phyloP scores from a whole-genome alignment of 1,140 invertebrate species.

The Neodiprion lecontei region DNA sequence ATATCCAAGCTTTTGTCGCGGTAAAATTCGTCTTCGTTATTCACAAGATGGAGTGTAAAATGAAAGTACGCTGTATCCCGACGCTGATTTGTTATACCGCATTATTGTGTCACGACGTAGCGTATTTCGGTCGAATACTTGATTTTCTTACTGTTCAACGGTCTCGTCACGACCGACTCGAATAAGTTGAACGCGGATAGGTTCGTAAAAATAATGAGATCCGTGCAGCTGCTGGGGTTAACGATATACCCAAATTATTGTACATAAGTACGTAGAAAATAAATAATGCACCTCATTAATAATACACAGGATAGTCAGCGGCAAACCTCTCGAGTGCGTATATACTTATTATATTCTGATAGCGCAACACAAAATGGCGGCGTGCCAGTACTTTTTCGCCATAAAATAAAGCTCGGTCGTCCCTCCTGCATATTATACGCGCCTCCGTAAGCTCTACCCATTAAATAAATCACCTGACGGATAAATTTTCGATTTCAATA shows the following conservation, averaged over 20 bases:
- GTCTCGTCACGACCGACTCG: too few relatives aligned
- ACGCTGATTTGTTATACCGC: too few relatives aligned
- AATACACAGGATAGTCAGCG: background rate
- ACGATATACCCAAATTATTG: background rate
- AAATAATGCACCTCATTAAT: conserved; percentile 7
- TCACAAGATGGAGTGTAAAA: too few relatives aligned
- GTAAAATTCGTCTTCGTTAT: too few relatives aligned
- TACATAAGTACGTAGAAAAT: background rate
- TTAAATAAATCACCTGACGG: background rate
- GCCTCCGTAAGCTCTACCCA: background rate
- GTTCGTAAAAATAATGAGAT: background rate
- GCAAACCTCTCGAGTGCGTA: background rate
- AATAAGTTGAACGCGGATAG: too few relatives aligned
- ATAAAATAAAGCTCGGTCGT: background rate
- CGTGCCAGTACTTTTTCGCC: background rate
- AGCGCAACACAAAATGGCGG: background rate
- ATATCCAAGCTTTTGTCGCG: too few relatives aligned
- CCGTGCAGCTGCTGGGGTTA: background rate
- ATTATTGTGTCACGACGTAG: too few relatives aligned
- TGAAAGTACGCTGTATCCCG: too few relatives aligned
- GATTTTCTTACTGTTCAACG: too few relatives aligned
- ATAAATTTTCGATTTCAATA: background rate
- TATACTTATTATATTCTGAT: background rate
- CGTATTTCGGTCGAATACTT: too few relatives aligned
- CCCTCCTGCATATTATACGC: background rate